Base-by-base conservation (phyloP, 2,797 vertebrate species). In the Discoglossus pictus region DNA sequence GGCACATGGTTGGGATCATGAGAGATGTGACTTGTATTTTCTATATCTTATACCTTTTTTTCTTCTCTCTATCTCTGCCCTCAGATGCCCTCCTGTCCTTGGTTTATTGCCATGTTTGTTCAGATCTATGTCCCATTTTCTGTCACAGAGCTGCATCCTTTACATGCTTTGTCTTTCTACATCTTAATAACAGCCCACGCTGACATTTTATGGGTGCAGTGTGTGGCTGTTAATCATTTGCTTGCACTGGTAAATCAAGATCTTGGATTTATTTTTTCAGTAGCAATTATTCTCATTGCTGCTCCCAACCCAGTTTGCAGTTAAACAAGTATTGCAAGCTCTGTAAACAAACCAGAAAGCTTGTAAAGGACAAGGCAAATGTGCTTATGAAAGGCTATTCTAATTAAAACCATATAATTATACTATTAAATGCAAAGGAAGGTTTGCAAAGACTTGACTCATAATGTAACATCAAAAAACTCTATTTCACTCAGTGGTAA, bases 321-420 rank as follows among this genome's bases (percentile, higher is more conserved):
- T 61, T 12, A 6, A 76, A 81, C 75, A 69, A 51, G 61, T 20
- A 5, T 76, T 72, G 39, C 62, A 56, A 69, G 56, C 73, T 76
- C 72, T 74, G 65, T 72, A 62, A 80, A 75, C 69, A 77, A 40
- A 69, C 79, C 47, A 13, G 23, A 51, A 75, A 35, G 74, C 58
- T 78, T 79, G 76, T 83, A 86, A 68, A 64, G 52, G 59, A 21
- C 59, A 70, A 59, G 63, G 64, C 18, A 61, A 27, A 72, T 83
- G 83, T 78, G 74, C 74, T 73, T 79, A 72, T 78, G 76, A 82
- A 83, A 79, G 66, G 17, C 43, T 70, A 38, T 64, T 77, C 43
- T 63, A 77, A 84, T 75, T 51, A 69, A 77, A 78, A 81, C 61
- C 66, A 2, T 59, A 51, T 79, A 64, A 79, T 76, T 78, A 79